phyloP scores from a whole-genome alignment of 2,797 vertebrate species.

The Bradypodion ventrale region DNA sequence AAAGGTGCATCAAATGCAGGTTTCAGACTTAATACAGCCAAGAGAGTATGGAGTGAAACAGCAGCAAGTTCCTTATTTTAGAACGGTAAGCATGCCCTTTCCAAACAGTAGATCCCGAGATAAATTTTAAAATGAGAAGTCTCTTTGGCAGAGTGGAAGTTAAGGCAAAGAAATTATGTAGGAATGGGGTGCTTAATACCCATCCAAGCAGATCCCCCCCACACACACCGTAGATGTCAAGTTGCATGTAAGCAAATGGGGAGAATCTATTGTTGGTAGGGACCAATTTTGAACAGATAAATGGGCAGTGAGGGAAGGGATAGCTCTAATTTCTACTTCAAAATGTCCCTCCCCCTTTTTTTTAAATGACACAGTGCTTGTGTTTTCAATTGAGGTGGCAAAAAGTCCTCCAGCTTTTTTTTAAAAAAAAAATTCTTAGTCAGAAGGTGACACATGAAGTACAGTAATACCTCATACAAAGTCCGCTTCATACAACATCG shows the following conservation, averaged over 20 bases:
- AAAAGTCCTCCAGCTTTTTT: no score
- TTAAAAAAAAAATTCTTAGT: no score
- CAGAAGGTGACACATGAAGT: no score
- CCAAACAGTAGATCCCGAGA: neutral
- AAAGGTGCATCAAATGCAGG: neutral
- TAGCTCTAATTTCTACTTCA: no score
- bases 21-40: neutral
- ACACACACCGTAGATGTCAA: neutral
- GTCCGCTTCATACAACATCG: no score
- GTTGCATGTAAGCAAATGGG: neutral
- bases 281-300: neutral
- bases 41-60: neutral
- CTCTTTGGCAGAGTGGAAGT: neutral
- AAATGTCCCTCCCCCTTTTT: no score
- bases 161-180: neutral
- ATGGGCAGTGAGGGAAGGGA: neutral
- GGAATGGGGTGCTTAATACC: no score
- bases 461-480: no score
- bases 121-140: neutral
- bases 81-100: neutral
- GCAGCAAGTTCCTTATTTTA: neutral
- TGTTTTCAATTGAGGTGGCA: no score
- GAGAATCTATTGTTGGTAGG: no score
- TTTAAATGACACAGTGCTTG: no score
- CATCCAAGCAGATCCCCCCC: neutral